A percentile compares a stretch with the other conserved stretches of the same genome.
phyloP scores from a whole-genome alignment of 2,888 invertebrate genomes.

The Ceraclea dissimilis region DNA sequence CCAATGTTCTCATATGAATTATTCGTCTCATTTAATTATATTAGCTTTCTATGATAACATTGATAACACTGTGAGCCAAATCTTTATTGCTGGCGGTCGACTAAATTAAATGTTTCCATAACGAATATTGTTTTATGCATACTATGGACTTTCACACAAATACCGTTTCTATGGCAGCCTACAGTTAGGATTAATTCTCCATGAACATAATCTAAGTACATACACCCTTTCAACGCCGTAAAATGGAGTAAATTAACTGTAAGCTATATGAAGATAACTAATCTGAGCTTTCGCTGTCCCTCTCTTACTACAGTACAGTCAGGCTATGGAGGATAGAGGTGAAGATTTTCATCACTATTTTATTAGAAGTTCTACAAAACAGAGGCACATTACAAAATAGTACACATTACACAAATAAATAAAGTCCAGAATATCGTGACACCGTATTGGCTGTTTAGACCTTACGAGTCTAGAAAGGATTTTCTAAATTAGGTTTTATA shows the following conservation, averaged over 20 bases:
- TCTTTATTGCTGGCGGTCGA: slow-evolving; percentile 25
- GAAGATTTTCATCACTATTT: background rate
- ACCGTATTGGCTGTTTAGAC: background rate
- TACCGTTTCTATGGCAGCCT: background rate
- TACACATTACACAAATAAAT: background rate
- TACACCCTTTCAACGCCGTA: background rate
- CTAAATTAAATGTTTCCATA: slow-evolving; percentile 24
- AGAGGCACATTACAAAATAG: background rate
- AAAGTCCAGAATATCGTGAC: background rate
- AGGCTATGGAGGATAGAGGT: background rate
- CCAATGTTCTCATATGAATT: background rate
- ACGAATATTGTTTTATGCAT: background rate
- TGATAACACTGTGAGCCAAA: slow-evolving; percentile 19
- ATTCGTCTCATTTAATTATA: background rate
- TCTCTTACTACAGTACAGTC: background rate
- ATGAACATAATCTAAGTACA: background rate
- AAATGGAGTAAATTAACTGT: background rate
- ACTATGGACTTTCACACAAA: background rate
- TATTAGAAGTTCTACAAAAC: background rate
- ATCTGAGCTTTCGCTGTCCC: background rate
- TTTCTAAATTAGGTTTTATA: slow-evolving; percentile 24
- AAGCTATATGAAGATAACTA: background rate
- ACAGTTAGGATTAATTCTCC: background rate
- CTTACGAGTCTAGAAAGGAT: background rate
- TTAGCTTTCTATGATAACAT: background rate